Conservation (phyloP, 2,797 vertebrate species). For the Mus caroli region DNA sequence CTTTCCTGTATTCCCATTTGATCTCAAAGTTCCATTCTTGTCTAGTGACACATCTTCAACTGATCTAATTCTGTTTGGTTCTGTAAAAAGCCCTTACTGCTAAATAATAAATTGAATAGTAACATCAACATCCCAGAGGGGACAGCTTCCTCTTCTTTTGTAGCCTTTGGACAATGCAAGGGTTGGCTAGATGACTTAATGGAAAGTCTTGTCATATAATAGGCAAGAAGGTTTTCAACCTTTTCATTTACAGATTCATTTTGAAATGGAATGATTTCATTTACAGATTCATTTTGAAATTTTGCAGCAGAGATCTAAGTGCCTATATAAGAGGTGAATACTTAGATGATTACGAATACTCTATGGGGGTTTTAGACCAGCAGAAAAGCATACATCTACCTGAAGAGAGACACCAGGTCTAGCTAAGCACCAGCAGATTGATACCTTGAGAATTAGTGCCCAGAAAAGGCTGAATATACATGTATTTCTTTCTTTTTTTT, state of each 20-base stretch:
- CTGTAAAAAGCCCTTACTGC: neutral
- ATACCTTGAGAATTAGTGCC: neutral
- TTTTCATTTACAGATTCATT: neutral
- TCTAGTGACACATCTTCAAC: slow-evolving; percentile 28
- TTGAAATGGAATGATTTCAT: slow-evolving; percentile 14
- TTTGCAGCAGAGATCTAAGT: neutral
- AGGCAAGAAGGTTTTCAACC: neutral
- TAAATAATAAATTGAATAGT: slow-evolving; percentile 41
- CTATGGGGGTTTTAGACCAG: rapidly evolving
- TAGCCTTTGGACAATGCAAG: neutral
- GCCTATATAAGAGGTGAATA: neutral
- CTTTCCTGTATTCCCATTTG: slow-evolving; percentile 52
- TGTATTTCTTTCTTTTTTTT: neutral
- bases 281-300: neutral
- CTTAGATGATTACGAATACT: neutral
- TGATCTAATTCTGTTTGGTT: slow-evolving; percentile 40
- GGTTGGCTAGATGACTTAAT: neutral
- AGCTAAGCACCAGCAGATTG: rapidly evolving
- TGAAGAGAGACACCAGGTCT: rapidly evolving
- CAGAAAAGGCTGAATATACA: neutral
- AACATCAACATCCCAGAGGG: neutral
- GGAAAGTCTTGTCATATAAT: neutral
- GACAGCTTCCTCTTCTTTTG: neutral
- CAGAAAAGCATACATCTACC: rapidly evolving
- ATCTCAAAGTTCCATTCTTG: slow-evolving; percentile 61